Base-by-base conservation (phyloP, 2,113 vertebrate species). In the Formicarius rufipectus region DNA sequence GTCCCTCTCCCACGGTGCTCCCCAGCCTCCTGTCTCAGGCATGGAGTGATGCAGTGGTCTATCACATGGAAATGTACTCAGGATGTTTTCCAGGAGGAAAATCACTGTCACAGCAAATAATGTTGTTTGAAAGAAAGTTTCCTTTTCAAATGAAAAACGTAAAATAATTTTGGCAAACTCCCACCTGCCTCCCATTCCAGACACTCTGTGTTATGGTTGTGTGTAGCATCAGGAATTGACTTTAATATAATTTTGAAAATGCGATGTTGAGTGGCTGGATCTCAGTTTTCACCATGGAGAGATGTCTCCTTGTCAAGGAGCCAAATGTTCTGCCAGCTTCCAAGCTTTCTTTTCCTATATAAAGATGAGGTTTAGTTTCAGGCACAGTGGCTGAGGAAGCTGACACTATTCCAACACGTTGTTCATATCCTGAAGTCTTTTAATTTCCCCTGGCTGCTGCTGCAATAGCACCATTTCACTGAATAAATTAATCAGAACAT, bases 361-460 rank as follows among this genome's bases (percentile, higher is more conserved):
- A 62, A 83, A 93, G 81, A 81, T 20, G 69, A 63, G 89, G 42
- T 64, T 24, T n/a, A 37, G 4, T 81, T 72, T 73, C 67, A 83
- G 87, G 45, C 81, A 35, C 14, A 7, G 39, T 31, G 93, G 53
- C 58, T 31, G 78, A 90, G 89, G 87, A 96, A 95, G 86, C 82
- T 86, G 76, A 91, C 3, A 10, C 64, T 17, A 47, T 92, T 90
- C 80, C 89, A 94, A 62, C 39, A 79, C 24, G 60, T 92, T 92
- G 83, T 92, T 94, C 89, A 58, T 87, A 80, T 91, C 95, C 93
- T 96, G 55, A 77, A 93, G 63, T 44, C 84, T 90, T 91, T 95
- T 83, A 35, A 83, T 96, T 91, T 93, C 87, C 88, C 92, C 75
- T 93, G 79, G 90, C 95, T 97, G 91, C 91, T 87, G 66, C 55